Evolutionary conservation across 2,113 vertebrate species (phyloP), one percentile per base, ranked within the genome.

Genomic region (Lepisosteus osseus): DNA sequence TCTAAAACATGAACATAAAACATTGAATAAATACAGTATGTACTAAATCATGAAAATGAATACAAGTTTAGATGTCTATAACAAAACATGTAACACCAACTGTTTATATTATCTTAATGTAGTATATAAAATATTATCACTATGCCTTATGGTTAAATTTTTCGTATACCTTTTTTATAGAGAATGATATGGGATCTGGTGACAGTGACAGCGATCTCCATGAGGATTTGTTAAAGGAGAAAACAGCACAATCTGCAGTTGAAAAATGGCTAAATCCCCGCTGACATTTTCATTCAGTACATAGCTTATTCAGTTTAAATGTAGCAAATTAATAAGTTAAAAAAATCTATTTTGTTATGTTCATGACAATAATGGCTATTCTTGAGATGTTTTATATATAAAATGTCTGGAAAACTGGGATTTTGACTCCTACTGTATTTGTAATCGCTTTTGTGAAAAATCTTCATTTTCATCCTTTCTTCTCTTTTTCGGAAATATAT

Each of bases 211-310:
- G 73, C 54, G 84, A 81, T 4, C 87, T 91, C 75, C 89, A 83
- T 82, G 89, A 92, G 62, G 92, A 92, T 45, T 81, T 87, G 0
- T 57, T 77, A 68, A 91, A 90, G 65, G 89, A 92, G 69, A 92
- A 88, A 57, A 29, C 29, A 29, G 71, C 84, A 70, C 82, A 42
- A 14, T 83, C 92, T 47, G 81, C 90, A 0, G 84, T 89, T 79
- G 89, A 85, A 69, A 97, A 95, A 85, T 89, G 92, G 85, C 82
- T 95, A 77, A 92, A 89, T 72, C 96, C 97, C 76, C 97, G 96
- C 90, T 99, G 95, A 99, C 88, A 77, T 56, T 72, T 72, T 70
- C 43, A 70, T 68, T 17, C 3, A 44, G 57, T 29, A 71, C 75
- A 76, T 71, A 76, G 73, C 72, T 71, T 69, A 56, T 72, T 81